These are phyloP conservation scores for Emys orbicularis DNA, from an alignment of 2,797 vertebrate species.

Conservation along the genomic window DNA sequence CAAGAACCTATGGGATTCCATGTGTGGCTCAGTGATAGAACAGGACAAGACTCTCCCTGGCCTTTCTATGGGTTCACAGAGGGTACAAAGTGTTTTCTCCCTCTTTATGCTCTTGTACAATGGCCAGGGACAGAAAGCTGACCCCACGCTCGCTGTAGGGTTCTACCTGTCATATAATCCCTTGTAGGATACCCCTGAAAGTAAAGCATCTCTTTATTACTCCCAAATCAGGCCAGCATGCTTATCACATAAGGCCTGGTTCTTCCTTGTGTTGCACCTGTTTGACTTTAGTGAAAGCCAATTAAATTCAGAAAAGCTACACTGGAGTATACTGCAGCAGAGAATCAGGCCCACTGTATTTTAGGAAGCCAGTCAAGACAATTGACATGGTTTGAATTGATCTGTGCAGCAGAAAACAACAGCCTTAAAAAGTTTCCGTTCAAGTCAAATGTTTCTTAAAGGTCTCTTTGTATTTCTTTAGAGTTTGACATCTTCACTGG, in stretches of 20 bases:
- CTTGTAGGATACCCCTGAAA: not conserved
- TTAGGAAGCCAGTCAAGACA: not conserved
- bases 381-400: not conserved
- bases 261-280: not conserved
- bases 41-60: not conserved
- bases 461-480: not conserved
- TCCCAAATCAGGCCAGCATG: not conserved
- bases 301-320: not conserved
- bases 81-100: not conserved
- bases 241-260: not conserved
- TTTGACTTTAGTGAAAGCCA: not conserved
- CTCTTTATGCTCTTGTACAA: not conserved
- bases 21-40: accelerated
- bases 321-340: not conserved
- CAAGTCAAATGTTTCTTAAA: not conserved
- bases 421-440: not conserved
- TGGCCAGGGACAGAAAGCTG: not conserved
- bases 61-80: not conserved
- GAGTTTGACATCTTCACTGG: not conserved
- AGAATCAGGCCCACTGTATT: not conserved
- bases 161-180: not conserved
- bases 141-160: not conserved
- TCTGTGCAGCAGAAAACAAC: not conserved
- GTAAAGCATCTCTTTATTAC: not conserved
- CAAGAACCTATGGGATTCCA: not conserved